Evolutionary conservation across 2,113 vertebrate genomes (phyloP).

Genomic region (Chaetops frenatus): DNA sequence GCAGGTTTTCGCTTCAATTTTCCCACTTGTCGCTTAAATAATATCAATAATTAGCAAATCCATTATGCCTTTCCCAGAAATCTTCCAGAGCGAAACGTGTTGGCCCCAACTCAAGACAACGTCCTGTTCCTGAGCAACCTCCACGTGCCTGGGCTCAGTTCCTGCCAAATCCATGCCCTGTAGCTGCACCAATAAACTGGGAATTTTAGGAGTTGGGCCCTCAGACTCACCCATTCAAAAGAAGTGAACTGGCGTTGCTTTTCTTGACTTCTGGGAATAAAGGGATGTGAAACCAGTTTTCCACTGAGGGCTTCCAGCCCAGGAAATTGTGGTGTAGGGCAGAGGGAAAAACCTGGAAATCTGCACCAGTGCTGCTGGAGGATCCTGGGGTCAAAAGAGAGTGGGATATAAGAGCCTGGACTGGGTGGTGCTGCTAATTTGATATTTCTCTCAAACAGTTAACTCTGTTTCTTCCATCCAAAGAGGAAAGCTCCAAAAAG

Average conservation of each 20-base stretch:
- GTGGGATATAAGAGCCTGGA: not conserved
- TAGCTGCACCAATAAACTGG: not conserved
- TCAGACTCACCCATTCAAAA: not conserved
- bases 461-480: not conserved
- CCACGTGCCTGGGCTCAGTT: accelerated
- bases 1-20: slow-evolving; percentile 43
- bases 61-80: not conserved
- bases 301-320: not conserved
- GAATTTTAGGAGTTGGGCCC: not conserved
- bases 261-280: not conserved
- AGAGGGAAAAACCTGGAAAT: not conserved
- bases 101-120: not conserved
- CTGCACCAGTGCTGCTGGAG: not conserved
- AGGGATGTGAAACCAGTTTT: not conserved
- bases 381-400: not conserved
- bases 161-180: not conserved
- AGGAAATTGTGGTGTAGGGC: not conserved
- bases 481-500: not conserved
- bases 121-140: not conserved
- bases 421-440: not conserved
- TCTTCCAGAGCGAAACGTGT: not conserved
- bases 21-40: slow-evolving; percentile 6
- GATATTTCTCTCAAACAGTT: not conserved
- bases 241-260: accelerated
- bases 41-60: slow-evolving; percentile 16